phyloP scores from a whole-genome alignment of 2,113 vertebrate genomes.

The Pluvialis apricaria region DNA sequence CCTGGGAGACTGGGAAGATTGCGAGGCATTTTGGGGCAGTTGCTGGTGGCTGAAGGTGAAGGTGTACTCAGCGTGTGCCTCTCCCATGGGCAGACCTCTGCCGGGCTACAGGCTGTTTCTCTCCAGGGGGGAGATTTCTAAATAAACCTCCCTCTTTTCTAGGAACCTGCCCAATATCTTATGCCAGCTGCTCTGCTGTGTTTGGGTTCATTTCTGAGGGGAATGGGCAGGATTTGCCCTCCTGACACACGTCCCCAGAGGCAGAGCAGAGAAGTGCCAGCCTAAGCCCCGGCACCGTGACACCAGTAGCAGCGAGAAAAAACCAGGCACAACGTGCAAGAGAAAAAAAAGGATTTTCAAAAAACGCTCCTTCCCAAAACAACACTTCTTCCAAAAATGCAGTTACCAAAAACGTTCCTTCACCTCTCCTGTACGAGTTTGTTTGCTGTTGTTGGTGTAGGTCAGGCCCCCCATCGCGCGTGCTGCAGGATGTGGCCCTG shows the following conservation, averaged over 20 bases:
- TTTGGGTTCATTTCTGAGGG: not conserved
- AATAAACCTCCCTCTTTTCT: not conserved
- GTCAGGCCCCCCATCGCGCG: not conserved
- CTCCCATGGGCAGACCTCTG: not conserved
- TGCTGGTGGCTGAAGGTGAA: not conserved
- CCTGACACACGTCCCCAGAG: not conserved
- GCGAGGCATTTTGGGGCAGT: not conserved
- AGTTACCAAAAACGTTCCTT: not conserved
- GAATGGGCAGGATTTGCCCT: not conserved
- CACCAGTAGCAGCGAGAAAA: not conserved
- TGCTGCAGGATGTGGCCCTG: not conserved
- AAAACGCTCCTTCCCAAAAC: rapidly evolving
- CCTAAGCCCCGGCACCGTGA: rapidly evolving
- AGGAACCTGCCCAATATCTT: not conserved
- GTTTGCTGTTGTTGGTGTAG: not conserved
- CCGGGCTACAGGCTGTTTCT: not conserved
- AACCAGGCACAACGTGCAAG: rapidly evolving
- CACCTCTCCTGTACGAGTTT: not conserved
- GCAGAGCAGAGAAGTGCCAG: not conserved
- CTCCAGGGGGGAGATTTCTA: not conserved
- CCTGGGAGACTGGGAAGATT: not conserved
- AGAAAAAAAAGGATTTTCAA: not conserved
- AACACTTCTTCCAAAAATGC: not conserved
- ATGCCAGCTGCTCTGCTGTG: not conserved
- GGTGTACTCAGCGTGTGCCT: not conserved